Conservation (phyloP, 2,113 vertebrate species). For the Ictalurus furcatus region DNA sequence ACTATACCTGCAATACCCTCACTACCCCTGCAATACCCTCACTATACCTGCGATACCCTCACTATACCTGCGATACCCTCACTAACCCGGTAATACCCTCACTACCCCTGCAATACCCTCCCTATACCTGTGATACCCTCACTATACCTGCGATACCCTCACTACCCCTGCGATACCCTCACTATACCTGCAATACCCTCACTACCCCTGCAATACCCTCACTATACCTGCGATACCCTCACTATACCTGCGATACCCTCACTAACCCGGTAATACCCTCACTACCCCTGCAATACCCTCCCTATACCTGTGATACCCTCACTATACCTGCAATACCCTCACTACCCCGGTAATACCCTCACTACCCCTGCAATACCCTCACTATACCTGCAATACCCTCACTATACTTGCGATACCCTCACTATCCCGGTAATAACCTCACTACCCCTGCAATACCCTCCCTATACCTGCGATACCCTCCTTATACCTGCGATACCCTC, state of each 20-base stretch:
- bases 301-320: neutral
- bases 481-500: too few species aligned
- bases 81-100: neutral
- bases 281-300: too few species aligned
- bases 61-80: neutral
- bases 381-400: neutral
- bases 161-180: too few species aligned
- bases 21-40: neutral
- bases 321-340: neutral
- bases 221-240: too few species aligned
- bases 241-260: too few species aligned
- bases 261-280: too few species aligned
- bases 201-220: too few species aligned
- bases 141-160: too few species aligned
- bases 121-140: neutral
- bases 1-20: neutral
- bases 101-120: neutral
- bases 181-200: too few species aligned
- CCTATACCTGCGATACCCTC: neutral
- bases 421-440: neutral
- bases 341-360: neutral
- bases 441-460: neutral
- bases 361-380: too few species aligned
- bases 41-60: neutral
- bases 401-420: neutral